Base-by-base conservation (phyloP, 2,797 vertebrate genomes). In the Melanogrammus aeglefinus region DNA sequence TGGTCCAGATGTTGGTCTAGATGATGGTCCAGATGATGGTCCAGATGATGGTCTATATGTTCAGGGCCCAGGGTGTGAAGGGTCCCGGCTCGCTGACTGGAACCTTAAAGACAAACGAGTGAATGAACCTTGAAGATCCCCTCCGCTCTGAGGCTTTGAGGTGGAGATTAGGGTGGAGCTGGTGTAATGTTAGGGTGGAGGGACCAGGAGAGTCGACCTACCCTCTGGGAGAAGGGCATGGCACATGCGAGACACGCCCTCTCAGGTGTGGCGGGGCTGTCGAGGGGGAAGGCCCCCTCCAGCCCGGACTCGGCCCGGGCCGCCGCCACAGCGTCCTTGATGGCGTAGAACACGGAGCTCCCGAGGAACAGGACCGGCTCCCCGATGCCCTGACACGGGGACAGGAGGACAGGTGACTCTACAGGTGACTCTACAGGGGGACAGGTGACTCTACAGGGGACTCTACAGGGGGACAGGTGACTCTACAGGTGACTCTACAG, bases 261-360 rank as follows among this genome's bases (percentile, higher is more conserved):
- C 81, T 97, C 96, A 0, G 96, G 92, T 0, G 95, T 97, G 0
- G 96, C 92, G 0, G 97, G 97, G 82, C 95, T 97, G 87, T 92
- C 86, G 31, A 96, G 88, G 0, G 74, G 27, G 82, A 97, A 96
- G 4, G 91, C 90, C 1, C 90, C 93, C 0, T 76, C 76, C 5
- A 95, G 76, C 8, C 91, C 93, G 7, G 93, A 94, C 27, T 96
- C 94, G 0, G 82, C 93, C 18, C 94, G 92, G 0, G 93, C 95
- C 0, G 90, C 84, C 0, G 91, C 88, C 82, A 95, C 81, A 0
- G 96, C 96, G 13, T 97, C 95, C 84, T 94, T 93, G 74, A 98
- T 94, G 82, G 96, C 96, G 0, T 96, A 96, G 91, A 96, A 97
- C 69, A 96, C 96, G 0, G 96, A 93, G 35, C 95, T 95, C 51